Evolutionary conservation across 2,888 invertebrate species (phyloP), one percentile per base, ranked within the genome.

Genomic region (Eristalinus aeneus): DNA sequence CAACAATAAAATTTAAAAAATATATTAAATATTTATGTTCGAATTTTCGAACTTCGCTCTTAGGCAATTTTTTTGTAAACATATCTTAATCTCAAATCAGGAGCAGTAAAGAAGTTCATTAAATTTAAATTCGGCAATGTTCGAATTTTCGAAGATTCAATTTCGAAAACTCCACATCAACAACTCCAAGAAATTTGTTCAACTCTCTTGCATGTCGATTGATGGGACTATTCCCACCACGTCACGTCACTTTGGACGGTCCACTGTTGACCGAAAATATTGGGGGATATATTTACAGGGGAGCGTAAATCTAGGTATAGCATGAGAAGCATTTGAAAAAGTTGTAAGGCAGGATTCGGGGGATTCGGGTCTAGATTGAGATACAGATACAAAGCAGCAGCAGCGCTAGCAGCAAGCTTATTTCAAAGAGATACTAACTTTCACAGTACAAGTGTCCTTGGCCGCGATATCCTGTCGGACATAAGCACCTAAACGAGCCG

Each of bases 401-500:
- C 34, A 60, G 56, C 69, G 64, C 60, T 64, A 31, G 71, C 73
- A 56, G 65, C 9, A 56, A 56, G 22, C 32, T 27, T 22, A 23
- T 58, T 23, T 11, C 31, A 63, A 39, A 77, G 94, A 16, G 56
- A 95, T 95, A 92, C 91, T 92, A 94, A 96, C 96, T 96, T 95
- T 96, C 95, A 93, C 96, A 96, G 89, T 94, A 94, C 88, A 95
- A 94, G 90, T 95, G 94, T 90, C 96, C 95, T 92, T 96, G 95
- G 90, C 96, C 96, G 89, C 94, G 94, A 93, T 96, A 96, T 88
- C 96, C 96, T 89, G 94, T 94, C 34, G 96, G 96, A 91, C 96
- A 96, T 88, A 95, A 93, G 92, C 96, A 96, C 91, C 95, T 95
- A 94, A 94, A 96, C 76, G 96, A 95, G 89, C 97, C 97, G n/a